Conservation (phyloP, 2,888 invertebrate genomes). For the Idaea aversata region DNA sequence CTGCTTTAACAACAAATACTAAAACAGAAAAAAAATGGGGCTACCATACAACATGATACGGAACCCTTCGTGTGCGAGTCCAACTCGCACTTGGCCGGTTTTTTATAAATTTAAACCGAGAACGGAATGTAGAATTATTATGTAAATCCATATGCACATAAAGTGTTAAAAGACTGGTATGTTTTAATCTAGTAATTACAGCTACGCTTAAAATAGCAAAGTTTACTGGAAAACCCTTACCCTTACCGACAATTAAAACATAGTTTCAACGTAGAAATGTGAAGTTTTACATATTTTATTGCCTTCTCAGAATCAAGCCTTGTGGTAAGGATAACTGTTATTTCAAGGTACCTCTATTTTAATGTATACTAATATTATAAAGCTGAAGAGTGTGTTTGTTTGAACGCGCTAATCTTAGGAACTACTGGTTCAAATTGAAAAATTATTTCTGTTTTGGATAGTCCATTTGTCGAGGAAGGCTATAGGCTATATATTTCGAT, state of each 20-base stretch:
- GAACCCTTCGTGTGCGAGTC: not conserved
- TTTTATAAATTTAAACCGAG: no score
- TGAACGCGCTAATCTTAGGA: no score
- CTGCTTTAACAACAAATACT: no score
- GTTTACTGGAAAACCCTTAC: slow-evolving; percentile 3
- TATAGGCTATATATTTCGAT: no score
- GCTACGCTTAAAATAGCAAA: not conserved
- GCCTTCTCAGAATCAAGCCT: not conserved
- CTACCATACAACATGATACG: no score
- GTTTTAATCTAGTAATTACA: not conserved
- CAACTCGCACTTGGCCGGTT: no score
- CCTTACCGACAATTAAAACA: not conserved
- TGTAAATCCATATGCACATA: not conserved
- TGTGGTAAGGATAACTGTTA: not conserved
- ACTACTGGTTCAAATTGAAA: no score
- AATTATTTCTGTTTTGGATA: no score
- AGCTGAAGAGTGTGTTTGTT: no score
- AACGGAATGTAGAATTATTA: not conserved
- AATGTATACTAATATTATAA: no score
- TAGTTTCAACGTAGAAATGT: slow-evolving; percentile 6
- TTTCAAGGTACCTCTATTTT: not conserved
- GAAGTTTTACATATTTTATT: not conserved
- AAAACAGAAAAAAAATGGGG: no score
- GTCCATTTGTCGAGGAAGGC: no score
- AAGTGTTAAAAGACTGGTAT: not conserved